Conservation (phyloP, 2,797 vertebrate species). For the Chromis chromis region DNA sequence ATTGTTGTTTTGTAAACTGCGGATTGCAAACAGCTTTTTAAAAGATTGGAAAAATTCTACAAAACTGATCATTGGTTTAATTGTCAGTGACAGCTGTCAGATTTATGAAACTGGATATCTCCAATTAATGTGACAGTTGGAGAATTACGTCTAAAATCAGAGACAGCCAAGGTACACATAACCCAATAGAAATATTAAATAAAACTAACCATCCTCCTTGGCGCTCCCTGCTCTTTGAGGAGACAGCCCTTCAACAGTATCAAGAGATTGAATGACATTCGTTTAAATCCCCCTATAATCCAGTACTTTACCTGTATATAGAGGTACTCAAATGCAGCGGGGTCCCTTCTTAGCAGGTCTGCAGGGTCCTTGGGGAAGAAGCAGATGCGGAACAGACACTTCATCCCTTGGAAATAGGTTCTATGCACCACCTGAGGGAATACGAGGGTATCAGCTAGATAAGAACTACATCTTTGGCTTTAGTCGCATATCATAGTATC, state of each 20-base stretch:
- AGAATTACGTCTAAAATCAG: constrained; percentile 10
- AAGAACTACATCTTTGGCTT: constrained; percentile 26
- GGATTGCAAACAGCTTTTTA: constrained; percentile 8
- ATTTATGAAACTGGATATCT: constrained; percentile 3
- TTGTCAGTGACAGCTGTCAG: background rate
- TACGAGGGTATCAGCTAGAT: constrained; percentile 35
- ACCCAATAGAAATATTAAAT: constrained; percentile 1
- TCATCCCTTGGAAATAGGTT: constrained; percentile 99
- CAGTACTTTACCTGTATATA: constrained; percentile 93
- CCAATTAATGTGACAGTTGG: constrained; percentile 9
- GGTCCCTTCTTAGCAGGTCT: constrained; percentile 93
- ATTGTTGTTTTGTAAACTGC: constrained; percentile 14
- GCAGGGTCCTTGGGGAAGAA: constrained; percentile 99
- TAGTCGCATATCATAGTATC: constrained; percentile 13
- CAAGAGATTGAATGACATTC: constrained; percentile 30
- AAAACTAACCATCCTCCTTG: constrained; percentile 2
- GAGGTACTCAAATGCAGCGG: constrained; percentile 97
- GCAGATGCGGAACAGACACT: constrained; percentile 97
- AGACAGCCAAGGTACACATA: constrained; percentile 21
- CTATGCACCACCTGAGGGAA: constrained; percentile 93
- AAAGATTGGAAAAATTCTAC: background rate
- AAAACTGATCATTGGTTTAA: constrained; percentile 14
- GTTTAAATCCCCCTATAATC: constrained; percentile 52
- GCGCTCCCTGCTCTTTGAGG: constrained; percentile 10
- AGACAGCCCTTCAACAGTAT: constrained; percentile 27